A percentile compares a stretch with the other conserved stretches of the same genome.
These are phyloP conservation scores for Poeciliopsis prolifica DNA, from an alignment of 2,113 vertebrate species.

Conservation along the genomic window DNA sequence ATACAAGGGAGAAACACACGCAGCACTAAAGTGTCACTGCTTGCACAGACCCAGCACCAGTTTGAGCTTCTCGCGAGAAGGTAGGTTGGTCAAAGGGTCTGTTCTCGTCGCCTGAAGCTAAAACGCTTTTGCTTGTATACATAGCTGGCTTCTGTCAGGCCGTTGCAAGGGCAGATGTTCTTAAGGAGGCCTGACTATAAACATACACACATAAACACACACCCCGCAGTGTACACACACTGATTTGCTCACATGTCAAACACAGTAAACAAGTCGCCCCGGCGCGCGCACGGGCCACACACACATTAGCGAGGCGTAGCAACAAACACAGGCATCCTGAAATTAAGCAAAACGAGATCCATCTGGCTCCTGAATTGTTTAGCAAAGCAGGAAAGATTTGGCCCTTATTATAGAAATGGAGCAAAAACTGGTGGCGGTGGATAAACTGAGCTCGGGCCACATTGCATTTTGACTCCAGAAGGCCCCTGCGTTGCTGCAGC, in stretches of 20 bases:
- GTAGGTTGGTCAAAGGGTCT: slow-evolving; percentile 31
- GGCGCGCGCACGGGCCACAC: slow-evolving; percentile 51
- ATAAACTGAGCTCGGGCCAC: slow-evolving; percentile 58
- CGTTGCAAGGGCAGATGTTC: slow-evolving; percentile 70
- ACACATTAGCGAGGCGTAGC: slow-evolving; percentile 40
- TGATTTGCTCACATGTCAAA: slow-evolving; percentile 75
- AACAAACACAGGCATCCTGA: slow-evolving; percentile 66
- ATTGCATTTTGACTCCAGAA: slow-evolving; percentile 47
- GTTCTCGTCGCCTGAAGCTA: not conserved
- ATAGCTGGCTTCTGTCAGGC: slow-evolving; percentile 70
- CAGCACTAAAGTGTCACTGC: slow-evolving; percentile 51
- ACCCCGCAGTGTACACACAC: slow-evolving; percentile 70
- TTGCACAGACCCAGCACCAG: slow-evolving; percentile 9
- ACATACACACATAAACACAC: slow-evolving; percentile 71
- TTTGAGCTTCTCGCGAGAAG: slow-evolving; percentile 19
- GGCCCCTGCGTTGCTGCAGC: slow-evolving; percentile 46
- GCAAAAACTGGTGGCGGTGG: slow-evolving; percentile 53
- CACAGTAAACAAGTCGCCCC: slow-evolving; percentile 72
- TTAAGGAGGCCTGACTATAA: slow-evolving; percentile 65
- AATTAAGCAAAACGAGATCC: slow-evolving; percentile 71
- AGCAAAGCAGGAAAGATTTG: slow-evolving; percentile 67
- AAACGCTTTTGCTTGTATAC: slow-evolving; percentile 44
- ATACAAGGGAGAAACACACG: slow-evolving; percentile 24
- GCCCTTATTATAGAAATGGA: slow-evolving; percentile 63
- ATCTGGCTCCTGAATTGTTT: slow-evolving; percentile 72